Evolutionary conservation across 2,113 vertebrate genomes (phyloP), one percentile per base, ranked within the genome.

Genomic region (Callipepla squamata): DNA sequence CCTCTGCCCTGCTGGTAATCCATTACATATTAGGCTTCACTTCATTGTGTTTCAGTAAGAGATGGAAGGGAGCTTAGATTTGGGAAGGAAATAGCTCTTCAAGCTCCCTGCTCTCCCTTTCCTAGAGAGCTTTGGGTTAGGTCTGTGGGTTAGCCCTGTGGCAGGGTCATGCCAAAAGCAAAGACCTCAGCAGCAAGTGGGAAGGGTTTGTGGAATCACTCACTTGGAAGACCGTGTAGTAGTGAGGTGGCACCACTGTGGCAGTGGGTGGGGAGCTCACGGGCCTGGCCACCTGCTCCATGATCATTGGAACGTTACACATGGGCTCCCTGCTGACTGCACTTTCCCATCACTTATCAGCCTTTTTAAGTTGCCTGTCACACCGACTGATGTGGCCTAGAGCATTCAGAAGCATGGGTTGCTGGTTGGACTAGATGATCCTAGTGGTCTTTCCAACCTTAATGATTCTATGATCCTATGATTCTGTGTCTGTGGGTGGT

Each of bases 11-110:
- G 38, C 63, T 4, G 16, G 65, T 84, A 96, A 96, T 95, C 80
- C 14, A 7, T 96, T 94, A 96, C 80, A 10, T 91, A 92, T 95
- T 95, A 95, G 66, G 23, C 36, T 51, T 80, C 79, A 45, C 80
- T 95, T 85, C 38, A 36, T 50, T 80, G n/a, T 72, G 44, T 67
- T 76, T 65, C 62, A 78, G 3, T 81, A 48, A 83, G 91, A 91
- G 80, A 9, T 65, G 85, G 85, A 87, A 44, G 34, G n/a, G 19
- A 85, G 70, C 78, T 81, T 53, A 89, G 93, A 70, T 65, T 53
- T 62, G 40, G 2, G 5, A 81, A 85, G 83, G 58, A 85, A 95
- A 79, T 58, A 67, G 30, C 48, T 6, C 89, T 85, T 80, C 87
- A 88, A 58, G 69, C 8, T 45, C 5, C 79, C 50, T 70, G 7